phyloP scores from a whole-genome alignment of 2,888 invertebrate genomes.

The Oxystoma pomonae region DNA sequence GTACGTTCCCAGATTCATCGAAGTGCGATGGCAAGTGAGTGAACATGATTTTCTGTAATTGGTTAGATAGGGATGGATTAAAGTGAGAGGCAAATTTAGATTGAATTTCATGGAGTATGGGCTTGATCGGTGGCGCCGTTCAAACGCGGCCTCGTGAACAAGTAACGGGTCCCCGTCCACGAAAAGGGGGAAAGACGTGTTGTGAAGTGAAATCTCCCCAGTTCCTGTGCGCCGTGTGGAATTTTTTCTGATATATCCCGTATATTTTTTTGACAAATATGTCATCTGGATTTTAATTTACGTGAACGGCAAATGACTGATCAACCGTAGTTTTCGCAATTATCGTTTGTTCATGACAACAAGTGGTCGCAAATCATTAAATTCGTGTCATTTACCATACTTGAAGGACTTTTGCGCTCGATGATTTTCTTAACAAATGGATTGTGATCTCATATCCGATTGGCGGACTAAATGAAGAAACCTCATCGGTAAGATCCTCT shows the following conservation, averaged over 20 bases:
- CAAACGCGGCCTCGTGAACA: constrained; percentile 35
- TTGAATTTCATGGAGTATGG: no score
- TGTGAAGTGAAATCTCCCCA: constrained; percentile 47
- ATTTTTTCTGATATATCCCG: constrained; percentile 23
- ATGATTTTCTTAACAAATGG: background rate
- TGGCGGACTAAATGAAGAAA: constrained; percentile 38
- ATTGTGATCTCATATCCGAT: background rate
- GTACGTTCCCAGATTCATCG: no score
- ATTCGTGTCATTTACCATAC: background rate
- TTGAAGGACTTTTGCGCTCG: background rate
- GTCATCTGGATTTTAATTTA: constrained; percentile 28
- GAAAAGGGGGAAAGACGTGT: constrained; percentile 41
- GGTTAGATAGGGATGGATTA: no score
- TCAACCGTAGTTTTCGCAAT: background rate
- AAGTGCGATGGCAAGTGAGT: no score
- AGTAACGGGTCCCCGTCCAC: constrained; percentile 30
- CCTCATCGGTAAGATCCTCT: constrained; percentile 37
- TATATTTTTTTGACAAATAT: constrained; percentile 28
- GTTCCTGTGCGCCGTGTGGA: constrained; percentile 33
- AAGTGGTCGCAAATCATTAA: background rate
- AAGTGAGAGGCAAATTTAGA: no score
- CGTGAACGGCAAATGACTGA: background rate
- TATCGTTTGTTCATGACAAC: no score
- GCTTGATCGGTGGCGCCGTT: constrained; percentile 44
- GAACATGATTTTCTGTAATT: no score